A percentile compares a stretch with the other conserved stretches of the same genome.
Conservation (phyloP, 2,888 invertebrate genomes). For the Nomada ruficornis region DNA sequence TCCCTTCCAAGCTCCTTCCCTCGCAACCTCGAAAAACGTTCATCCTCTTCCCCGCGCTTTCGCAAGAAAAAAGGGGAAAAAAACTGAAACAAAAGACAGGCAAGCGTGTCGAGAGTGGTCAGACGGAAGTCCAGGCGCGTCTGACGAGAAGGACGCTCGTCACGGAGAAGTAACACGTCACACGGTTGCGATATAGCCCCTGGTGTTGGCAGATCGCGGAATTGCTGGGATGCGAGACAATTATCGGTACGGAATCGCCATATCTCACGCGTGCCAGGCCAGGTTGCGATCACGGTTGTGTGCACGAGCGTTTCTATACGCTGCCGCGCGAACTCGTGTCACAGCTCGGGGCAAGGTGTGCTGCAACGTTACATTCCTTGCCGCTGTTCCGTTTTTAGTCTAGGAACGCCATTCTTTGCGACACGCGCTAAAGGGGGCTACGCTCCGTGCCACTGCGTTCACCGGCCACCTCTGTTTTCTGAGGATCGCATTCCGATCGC, state of each 20-base stretch:
- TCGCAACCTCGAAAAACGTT: not conserved
- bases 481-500: conserved; percentile 68
- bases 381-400: conserved; percentile 82
- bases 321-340: conserved; percentile 53
- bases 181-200: conserved; percentile 62
- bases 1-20: too few species aligned
- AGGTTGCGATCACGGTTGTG: conserved; percentile 33
- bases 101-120: conserved; percentile 1
- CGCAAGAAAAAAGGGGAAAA: not conserved
- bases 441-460: conserved; percentile 63
- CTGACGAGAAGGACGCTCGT: conserved; percentile 2
- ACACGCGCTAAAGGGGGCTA: conserved; percentile 77
- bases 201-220: conserved; percentile 70
- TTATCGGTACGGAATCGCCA: conserved; percentile 79
- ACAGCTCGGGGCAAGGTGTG: conserved; percentile 76
- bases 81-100: conserved; percentile 3
- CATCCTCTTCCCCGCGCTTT: not conserved
- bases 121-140: conserved; percentile 16
- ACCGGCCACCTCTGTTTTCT: conserved; percentile 64
- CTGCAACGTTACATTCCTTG: conserved; percentile 81
- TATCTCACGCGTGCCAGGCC: conserved; percentile 77
- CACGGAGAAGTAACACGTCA: conserved; percentile 75
- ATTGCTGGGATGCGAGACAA: conserved; percentile 81
- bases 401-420: conserved; percentile 81
- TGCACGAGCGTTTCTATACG: conserved; percentile 47